Base-by-base conservation (phyloP, 2,113 vertebrate species). In the Macrotis lagotis region DNA sequence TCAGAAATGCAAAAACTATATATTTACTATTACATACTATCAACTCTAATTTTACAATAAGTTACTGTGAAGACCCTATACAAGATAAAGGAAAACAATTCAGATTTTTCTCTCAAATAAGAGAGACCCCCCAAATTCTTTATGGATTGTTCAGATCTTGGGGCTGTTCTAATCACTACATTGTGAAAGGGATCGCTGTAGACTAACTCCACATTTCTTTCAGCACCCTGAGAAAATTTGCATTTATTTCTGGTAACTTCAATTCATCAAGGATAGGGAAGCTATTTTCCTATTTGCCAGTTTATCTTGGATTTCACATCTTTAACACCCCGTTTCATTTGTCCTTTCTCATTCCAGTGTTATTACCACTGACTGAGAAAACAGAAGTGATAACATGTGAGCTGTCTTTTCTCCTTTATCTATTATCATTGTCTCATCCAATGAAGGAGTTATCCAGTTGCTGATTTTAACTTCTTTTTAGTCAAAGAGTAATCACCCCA, bases 161-260 rank as follows among this genome's bases (percentile, higher is more conserved):
- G 31, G 9, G 14, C 3, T 16, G 5, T 19, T 14, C 3, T 37
- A 66, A 66, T 12, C 3, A 11, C 3, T 16, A 12, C 0, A 3
- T 4, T 37, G 59, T 37, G 59, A 6, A 66, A 66, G 11, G 11
- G 9, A 66, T 37, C 37, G 37, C 0, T 37, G 4, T 3, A 44
- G 6, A 83, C 44, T 44, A 83, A 24, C 37, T 83, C 59, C 55
- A 10, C 28, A 24, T 7, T 22, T 74, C 37, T 74, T 74, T n/a
- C 66, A 74, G 14, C 14, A n/a, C 66, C 16, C 37, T 74, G 37
- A 11, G 37, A 74, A 74, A 74, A 31, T 19, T n/a, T 83, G 66
- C 66, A 83, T 44, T 7, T 44, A 24, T 83, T 83, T 83, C 19
- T 83, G n/a, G n/a, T 24, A 83, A 44, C n/a, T 44, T n/a, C 66